phyloP scores from a whole-genome alignment of 2,888 invertebrate species.

The Teleiodes luculella region DNA sequence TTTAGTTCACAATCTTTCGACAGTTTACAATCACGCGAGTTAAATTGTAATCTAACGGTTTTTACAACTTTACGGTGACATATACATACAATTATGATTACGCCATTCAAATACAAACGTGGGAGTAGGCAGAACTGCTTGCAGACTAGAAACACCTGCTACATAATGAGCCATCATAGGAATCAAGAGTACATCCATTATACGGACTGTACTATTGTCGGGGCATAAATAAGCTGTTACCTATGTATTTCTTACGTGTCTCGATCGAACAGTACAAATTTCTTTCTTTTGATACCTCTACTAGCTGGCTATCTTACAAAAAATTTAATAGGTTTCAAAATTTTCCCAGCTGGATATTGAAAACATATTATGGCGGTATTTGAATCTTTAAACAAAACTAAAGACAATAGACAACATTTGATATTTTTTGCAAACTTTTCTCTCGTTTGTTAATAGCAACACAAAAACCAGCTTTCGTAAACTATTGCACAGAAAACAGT shows the following conservation, averaged over 20 bases:
- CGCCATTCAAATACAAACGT: constrained; percentile 1
- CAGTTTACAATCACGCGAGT: too few relatives aligned
- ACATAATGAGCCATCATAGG: constrained; percentile 7
- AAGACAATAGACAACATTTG: too few relatives aligned
- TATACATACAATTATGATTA: background rate
- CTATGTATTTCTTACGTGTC: constrained; percentile 1
- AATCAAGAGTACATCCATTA: background rate
- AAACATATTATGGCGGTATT: background rate
- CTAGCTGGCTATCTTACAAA: too few relatives aligned
- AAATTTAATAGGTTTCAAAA: too few relatives aligned
- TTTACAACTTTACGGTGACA: too few relatives aligned
- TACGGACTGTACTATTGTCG: constrained; percentile 4
- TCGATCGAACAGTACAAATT: background rate
- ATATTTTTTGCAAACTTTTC: too few relatives aligned
- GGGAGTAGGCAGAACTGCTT: constrained; percentile 15
- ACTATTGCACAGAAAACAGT: constrained; percentile 13
- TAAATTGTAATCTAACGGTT: too few relatives aligned
- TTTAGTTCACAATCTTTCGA: too few relatives aligned
- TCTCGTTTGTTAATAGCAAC: too few relatives aligned
- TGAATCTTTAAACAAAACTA: background rate
- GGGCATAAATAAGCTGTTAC: background rate
- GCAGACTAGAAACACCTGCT: constrained; percentile 2
- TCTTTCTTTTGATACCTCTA: too few relatives aligned
- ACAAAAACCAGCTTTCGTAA: constrained; percentile 15
- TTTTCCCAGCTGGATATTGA: too few relatives aligned